These are phyloP conservation scores for Sander lucioperca DNA, from an alignment of 2,113 vertebrate species.

Conservation along the genomic window DNA sequence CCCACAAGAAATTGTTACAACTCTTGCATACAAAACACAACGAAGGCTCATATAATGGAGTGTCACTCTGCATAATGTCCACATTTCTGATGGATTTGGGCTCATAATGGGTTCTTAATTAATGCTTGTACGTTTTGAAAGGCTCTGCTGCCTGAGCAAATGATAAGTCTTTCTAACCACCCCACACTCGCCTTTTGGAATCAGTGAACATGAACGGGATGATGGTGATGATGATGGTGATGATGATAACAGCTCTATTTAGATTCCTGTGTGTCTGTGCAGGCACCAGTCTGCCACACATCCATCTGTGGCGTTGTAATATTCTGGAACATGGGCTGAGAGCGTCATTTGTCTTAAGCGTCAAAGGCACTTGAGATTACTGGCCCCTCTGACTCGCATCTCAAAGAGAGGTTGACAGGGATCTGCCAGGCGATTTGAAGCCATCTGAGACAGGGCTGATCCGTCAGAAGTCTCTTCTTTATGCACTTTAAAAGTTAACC, in stretches of 20 bases:
- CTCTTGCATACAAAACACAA: slow-evolving; percentile 57
- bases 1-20: slow-evolving; percentile 60
- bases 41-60: slow-evolving; percentile 50
- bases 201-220: slow-evolving; percentile 51
- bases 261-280: slow-evolving; percentile 43
- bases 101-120: slow-evolving; percentile 81
- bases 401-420: slow-evolving; percentile 55
- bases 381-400: slow-evolving; percentile 53
- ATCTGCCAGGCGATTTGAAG: slow-evolving; percentile 47
- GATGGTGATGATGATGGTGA: slow-evolving; percentile 47
- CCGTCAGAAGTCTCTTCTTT: slow-evolving; percentile 39
- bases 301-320: slow-evolving; percentile 53
- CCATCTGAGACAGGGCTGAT: slow-evolving; percentile 46
- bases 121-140: slow-evolving; percentile 69
- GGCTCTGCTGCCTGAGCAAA: slow-evolving; percentile 30
- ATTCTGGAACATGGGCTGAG: slow-evolving; percentile 44
- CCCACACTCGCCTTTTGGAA: slow-evolving; percentile 28
- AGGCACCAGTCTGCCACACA: slow-evolving; percentile 24
- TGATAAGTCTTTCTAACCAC: slow-evolving; percentile 52
- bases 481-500: slow-evolving; percentile 63
- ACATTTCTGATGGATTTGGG: slow-evolving; percentile 73
- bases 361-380: slow-evolving; percentile 74
- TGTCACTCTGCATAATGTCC: slow-evolving; percentile 74
- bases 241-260: slow-evolving; percentile 63
- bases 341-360: slow-evolving; percentile 73